Conservation (phyloP, 1,140 invertebrate species). For the Megalonaias nervosa region DNA sequence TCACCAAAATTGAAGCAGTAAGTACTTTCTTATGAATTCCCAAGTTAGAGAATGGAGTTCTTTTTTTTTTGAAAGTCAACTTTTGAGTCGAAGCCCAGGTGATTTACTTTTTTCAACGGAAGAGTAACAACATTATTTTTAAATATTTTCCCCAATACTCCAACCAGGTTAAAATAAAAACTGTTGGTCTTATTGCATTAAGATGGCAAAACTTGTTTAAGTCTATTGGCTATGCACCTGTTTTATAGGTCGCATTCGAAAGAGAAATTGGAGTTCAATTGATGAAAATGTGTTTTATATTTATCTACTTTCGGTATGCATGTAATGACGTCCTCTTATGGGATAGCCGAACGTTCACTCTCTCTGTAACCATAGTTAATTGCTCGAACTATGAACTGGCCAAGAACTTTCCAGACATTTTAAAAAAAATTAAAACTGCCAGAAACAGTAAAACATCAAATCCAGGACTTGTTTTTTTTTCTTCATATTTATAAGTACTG, state of each 20-base stretch:
- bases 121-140: conserved; percentile 10
- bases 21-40: conserved; percentile 18
- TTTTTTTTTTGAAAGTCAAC: conserved; percentile 4
- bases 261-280: conserved; percentile 32
- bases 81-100: not conserved
- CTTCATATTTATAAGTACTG: conserved; percentile 2
- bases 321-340: conserved; percentile 20
- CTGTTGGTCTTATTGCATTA: conserved; percentile 12
- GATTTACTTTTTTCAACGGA: not conserved
- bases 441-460: not conserved
- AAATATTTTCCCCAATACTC: conserved; percentile 17
- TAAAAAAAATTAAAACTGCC: conserved; percentile 13
- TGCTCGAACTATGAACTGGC: conserved; percentile 2
- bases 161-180: conserved; percentile 11
- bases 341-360: conserved; percentile 1
- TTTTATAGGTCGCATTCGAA: conserved; percentile 20
- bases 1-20: conserved; percentile 8
- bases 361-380: conserved; percentile 10
- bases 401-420: not conserved
- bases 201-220: conserved; percentile 7
- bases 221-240: conserved; percentile 7
- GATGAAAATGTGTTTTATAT: conserved; percentile 2
- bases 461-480: conserved; percentile 2
- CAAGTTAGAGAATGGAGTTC: conserved; percentile 10
- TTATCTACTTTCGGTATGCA: conserved; percentile 23